These are phyloP conservation scores for Clinocottus analis DNA, from an alignment of 2,113 vertebrate genomes.

Conservation along the genomic window DNA sequence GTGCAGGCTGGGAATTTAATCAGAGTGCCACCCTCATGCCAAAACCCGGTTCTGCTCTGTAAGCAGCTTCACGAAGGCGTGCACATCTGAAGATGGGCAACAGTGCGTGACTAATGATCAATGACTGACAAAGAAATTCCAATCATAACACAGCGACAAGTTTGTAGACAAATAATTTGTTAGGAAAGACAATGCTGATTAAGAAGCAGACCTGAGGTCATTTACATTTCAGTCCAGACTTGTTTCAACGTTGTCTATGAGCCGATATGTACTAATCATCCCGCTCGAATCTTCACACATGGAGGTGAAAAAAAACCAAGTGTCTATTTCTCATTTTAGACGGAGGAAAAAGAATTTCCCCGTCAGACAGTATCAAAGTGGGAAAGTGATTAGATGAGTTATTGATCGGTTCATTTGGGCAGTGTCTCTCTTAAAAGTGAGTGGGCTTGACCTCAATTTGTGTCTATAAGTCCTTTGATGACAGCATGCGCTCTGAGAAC, in stretches of 20 bases:
- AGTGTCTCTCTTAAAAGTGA: slow-evolving; percentile 51
- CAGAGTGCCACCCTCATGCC: slow-evolving; percentile 47
- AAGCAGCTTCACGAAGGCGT: slow-evolving; percentile 24
- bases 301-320: background rate
- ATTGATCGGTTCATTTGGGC: slow-evolving; percentile 68
- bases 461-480: slow-evolving; percentile 36
- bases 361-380: slow-evolving; percentile 48
- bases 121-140: slow-evolving; percentile 50
- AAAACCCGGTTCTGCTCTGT: slow-evolving; percentile 53
- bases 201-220: background rate
- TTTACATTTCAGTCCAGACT: slow-evolving; percentile 8
- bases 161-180: slow-evolving; percentile 35
- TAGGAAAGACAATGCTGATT: slow-evolving; percentile 16
- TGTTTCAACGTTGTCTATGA: background rate
- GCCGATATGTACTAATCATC: background rate
- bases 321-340: slow-evolving; percentile 39
- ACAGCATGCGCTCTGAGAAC: slow-evolving; percentile 19
- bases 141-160: slow-evolving; percentile 11
- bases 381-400: slow-evolving; percentile 57
- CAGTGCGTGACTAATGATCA: slow-evolving; percentile 54
- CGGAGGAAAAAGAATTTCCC: slow-evolving; percentile 36
- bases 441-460: slow-evolving; percentile 55
- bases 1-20: slow-evolving; percentile 55
- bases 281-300: background rate
- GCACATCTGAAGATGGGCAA: slow-evolving; percentile 22